Evolutionary conservation across 2,113 vertebrate genomes (phyloP), one percentile per base, ranked within the genome.

Genomic region (Oncorhynchus keta): DNA sequence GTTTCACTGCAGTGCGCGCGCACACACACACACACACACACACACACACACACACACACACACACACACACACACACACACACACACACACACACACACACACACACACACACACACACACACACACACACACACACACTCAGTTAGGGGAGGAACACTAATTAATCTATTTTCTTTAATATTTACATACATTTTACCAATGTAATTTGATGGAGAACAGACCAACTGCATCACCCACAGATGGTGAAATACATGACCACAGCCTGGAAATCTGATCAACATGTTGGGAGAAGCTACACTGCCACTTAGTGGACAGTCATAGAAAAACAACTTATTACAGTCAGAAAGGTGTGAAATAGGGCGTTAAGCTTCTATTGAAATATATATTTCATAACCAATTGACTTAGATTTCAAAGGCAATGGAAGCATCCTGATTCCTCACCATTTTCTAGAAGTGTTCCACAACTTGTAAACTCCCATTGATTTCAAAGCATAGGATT

Each of bases 1-100:
- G 87, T 68, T 96, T 97, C 83, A 96, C 96, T 97, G 81, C 68
- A n/a, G 68, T n/a, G n/a, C n/a, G n/a, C n/a, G n/a, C n/a, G n/a
- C 57, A 76, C 1, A 77, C 62, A 9, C 71, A 64, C 18, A 72
- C 22, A 79, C 59, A 62, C 16, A 48, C 24, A 9, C 28, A 26
- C 12, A 59, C 49, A 68, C 66, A 49, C 39, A 49, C 11, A 68
- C 22, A 59, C 51, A 76, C 16, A 70, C 48, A 79, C 49, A 67
- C 39, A 26, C 24, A 71, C 2, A 48, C 22, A 59, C 51, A 76
- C 16, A 70, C 48, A 79, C 49, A 67, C 39, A 26, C 24, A 71
- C 2, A 24, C 30, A 32, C 30, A 32, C 30, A 5, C 30, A 5
- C 30, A 5, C 32, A 30, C 57, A 62, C 16, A 30, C 24, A 18